Evolutionary conservation across 2,888 invertebrate species (phyloP), one percentile per base, ranked within the genome.

Genomic region (Deilephila elpenor): DNA sequence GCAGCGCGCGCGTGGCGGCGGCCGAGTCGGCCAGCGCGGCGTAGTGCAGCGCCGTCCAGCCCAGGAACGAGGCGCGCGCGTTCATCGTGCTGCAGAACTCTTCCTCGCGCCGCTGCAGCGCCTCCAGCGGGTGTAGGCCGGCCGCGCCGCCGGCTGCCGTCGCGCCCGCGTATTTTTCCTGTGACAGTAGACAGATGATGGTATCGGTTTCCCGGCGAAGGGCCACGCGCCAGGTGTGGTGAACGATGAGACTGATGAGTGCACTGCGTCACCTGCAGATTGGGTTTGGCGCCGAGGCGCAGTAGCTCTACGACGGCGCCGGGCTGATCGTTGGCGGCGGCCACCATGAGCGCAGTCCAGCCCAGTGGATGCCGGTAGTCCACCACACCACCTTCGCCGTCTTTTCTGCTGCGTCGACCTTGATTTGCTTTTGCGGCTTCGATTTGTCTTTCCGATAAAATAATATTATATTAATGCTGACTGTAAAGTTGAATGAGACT

Each of bases 21-120:
- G 94, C 84, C 78, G 97, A 96, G 91, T 98, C 97, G 2, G 96
- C 95, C 64, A 98, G 93, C 71, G 97, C 97, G 14, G 98, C 98
- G 94, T 98, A 98, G 91, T 98, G 98, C 78, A 98, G 94, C 71
- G 98, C 96, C 73, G 98, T 98, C 91, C 98, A 98, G 53, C 98
- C 98, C 78, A 96, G 95, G 90, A 98, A 98, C 11, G 96, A 97
- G 0, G 97, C 97, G 82, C 96, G 95, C 80, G 95, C 96, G 85
- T 96, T 96, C 88, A 97, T 95, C 62, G 95, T 91, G 80, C 96
- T 95, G 81, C 96, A 96, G 91, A 98, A 98, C 88, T 98, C 98
- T 77, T 97, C 97, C 87, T 98, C 98, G 78, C 98, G 95, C 51
- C 95, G 94, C 89, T 95, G 93, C 76, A 96, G 82, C 70, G 96